phyloP scores from a whole-genome alignment of 2,888 invertebrate genomes.

The Trachelus tabidus region DNA sequence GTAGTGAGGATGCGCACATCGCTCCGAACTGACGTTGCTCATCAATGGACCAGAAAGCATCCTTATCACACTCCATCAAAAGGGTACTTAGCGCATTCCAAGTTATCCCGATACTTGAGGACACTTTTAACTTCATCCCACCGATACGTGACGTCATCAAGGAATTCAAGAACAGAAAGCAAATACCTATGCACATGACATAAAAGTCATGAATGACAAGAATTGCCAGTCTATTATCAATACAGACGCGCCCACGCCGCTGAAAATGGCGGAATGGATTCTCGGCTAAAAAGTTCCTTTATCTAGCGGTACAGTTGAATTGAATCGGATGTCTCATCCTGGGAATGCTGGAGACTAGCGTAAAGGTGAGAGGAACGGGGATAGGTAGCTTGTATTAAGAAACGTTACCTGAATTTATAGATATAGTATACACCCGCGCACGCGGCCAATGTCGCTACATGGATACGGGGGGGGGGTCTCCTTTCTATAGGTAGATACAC shows the following conservation, averaged over 20 bases:
- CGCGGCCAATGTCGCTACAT: background rate
- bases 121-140: background rate
- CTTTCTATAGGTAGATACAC: background rate
- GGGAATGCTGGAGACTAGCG: background rate
- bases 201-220: background rate
- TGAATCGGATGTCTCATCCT: background rate
- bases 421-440: background rate
- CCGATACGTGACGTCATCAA: background rate
- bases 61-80: background rate
- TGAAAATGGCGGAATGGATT: background rate
- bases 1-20: background rate
- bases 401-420: background rate
- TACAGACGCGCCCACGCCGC: background rate
- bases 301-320: background rate
- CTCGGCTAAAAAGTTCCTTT: slow-evolving; percentile 7
- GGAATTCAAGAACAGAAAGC: background rate
- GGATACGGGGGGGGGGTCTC: background rate
- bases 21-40: background rate
- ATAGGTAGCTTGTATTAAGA: background rate
- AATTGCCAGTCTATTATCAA: background rate
- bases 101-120: background rate
- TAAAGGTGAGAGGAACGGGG: background rate
- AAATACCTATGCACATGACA: background rate
- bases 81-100: background rate
- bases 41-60: background rate